phyloP scores from a whole-genome alignment of 2,888 invertebrate genomes.

The Griposia aprilina region DNA sequence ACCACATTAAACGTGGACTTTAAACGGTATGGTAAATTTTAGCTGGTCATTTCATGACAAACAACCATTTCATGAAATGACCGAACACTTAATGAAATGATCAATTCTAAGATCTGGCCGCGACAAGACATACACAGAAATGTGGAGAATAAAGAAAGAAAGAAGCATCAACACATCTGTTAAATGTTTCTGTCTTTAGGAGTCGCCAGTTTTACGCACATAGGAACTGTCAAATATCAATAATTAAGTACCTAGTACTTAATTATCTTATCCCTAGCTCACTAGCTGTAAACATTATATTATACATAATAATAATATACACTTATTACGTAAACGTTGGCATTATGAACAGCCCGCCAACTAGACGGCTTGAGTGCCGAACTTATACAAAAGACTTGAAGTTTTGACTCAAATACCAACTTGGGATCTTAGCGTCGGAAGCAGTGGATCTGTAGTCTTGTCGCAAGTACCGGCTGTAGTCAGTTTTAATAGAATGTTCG shows the following conservation, averaged over 20 bases:
- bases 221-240: not conserved
- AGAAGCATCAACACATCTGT: not conserved
- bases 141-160: not conserved
- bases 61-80: too few species aligned
- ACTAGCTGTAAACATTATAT: constrained; percentile 18
- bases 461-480: constrained; percentile 33
- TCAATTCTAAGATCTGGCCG: too few species aligned
- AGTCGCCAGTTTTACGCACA: not conserved
- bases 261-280: not conserved
- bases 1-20: too few species aligned
- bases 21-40: too few species aligned
- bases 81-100: too few species aligned
- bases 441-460: constrained; percentile 68
- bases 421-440: constrained; percentile 73
- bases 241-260: not conserved
- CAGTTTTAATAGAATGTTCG: constrained; percentile 17
- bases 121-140: not conserved
- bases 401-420: constrained; percentile 72
- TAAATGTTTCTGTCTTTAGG: not conserved
- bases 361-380: constrained; percentile 68
- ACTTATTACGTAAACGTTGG: constrained; percentile 38
- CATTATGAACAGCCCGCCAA: constrained; percentile 64
- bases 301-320: constrained; percentile 35
- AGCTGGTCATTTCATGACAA: too few species aligned
- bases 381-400: constrained; percentile 78